Evolutionary conservation across 2,113 vertebrate genomes (phyloP).

Genomic region (Dipodomys stephensi): DNA sequence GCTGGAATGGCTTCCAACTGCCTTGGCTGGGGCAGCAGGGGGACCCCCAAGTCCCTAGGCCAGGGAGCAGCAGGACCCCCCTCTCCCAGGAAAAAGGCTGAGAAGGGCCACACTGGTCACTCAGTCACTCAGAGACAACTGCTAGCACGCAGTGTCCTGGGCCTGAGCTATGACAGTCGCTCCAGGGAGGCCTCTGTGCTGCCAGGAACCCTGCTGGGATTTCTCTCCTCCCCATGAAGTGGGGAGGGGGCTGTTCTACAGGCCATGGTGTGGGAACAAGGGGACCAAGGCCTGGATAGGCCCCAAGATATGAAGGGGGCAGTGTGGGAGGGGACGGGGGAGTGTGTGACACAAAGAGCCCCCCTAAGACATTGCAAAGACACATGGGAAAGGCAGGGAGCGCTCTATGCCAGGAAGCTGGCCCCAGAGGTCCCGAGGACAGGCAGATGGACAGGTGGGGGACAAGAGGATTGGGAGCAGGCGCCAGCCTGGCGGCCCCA

Average conservation of each 20-base stretch:
- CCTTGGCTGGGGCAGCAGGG: background rate
- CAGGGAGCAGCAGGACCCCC: background rate
- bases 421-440: background rate
- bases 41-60: background rate
- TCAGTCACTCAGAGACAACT: fast-evolving
- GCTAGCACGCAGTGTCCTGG: too few species aligned
- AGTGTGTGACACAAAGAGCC: background rate
- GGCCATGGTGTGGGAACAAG: background rate
- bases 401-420: background rate
- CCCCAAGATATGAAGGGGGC: slow-evolving; percentile 13
- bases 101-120: background rate
- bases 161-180: too few species aligned
- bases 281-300: background rate
- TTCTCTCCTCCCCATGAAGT: too few species aligned
- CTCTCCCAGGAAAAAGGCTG: background rate
- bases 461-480: background rate
- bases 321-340: background rate
- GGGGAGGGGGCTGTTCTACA: too few species aligned
- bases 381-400: background rate
- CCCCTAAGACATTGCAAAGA: background rate
- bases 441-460: background rate
- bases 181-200: too few species aligned
- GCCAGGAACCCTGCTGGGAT: too few species aligned
- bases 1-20: background rate
- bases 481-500: background rate